These are phyloP conservation scores for Okamejei kenojei DNA, from an alignment of 2,797 vertebrate genomes.

Conservation along the genomic window DNA sequence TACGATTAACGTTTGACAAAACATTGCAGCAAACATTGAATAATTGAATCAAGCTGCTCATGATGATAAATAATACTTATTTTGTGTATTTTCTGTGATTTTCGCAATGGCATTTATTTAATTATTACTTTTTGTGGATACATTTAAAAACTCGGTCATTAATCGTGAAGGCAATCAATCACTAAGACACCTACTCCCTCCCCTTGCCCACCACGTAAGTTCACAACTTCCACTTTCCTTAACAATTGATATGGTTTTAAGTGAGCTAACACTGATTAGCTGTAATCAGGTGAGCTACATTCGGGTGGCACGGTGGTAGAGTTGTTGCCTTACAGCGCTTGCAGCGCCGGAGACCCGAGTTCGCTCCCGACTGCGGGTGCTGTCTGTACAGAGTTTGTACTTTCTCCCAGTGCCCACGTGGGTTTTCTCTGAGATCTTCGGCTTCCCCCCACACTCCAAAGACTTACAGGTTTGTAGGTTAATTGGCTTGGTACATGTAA, in stretches of 20 bases:
- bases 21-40: neutral
- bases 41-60: neutral
- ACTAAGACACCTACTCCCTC: neutral
- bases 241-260: neutral
- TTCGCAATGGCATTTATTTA: neutral
- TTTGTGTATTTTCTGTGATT: neutral
- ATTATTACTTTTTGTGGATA: neutral
- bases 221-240: no score
- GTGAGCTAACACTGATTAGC: neutral
- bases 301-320: neutral
- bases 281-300: neutral
- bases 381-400: no score
- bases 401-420: no score
- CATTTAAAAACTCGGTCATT: neutral
- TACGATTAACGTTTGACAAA: neutral
- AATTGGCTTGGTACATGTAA: no score
- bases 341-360: no score
- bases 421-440: no score
- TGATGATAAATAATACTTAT: neutral
- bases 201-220: neutral
- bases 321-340: no score
- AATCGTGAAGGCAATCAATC: no score
- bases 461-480: no score
- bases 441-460: no score
- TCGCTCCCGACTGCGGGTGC: no score